These are phyloP conservation scores for Hedychridium roseum DNA, from an alignment of 2,888 invertebrate species.

Conservation along the genomic window DNA sequence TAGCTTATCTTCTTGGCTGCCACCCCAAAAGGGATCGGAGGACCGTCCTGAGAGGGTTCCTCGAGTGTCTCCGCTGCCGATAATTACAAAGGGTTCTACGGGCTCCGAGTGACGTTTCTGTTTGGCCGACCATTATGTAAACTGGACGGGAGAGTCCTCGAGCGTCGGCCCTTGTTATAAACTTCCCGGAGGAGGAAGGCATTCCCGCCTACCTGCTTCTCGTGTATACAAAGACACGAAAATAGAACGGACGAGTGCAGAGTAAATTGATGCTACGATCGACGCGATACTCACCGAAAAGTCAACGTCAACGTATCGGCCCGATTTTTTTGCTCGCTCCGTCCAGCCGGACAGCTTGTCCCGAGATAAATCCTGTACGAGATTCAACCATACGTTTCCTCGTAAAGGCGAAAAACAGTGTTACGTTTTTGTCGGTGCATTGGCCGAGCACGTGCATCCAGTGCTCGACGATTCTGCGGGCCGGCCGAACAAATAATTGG, in stretches of 20 bases:
- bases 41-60: conserved; percentile 25
- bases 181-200: conserved; percentile 14
- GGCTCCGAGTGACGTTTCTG: conserved; percentile 36
- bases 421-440: background rate
- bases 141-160: conserved; percentile 26
- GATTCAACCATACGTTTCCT: too few relatives aligned
- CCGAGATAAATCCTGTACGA: too few relatives aligned
- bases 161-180: conserved; percentile 23
- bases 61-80: conserved; percentile 31
- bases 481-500: conserved; percentile 35
- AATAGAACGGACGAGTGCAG: too few relatives aligned
- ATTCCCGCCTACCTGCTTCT: conserved; percentile 14
- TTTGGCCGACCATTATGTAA: conserved; percentile 46
- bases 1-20: conserved; percentile 33
- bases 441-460: background rate
- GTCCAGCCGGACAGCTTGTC: too few relatives aligned
- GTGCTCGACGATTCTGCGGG: too few relatives aligned
- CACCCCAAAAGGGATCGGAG: conserved; percentile 18
- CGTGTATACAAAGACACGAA: background rate
- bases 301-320: too few relatives aligned
- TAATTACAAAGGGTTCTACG: conserved; percentile 50
- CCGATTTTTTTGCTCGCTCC: too few relatives aligned
- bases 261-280: too few relatives aligned
- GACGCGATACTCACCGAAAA: too few relatives aligned
- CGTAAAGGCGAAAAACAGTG: background rate